These are phyloP conservation scores for Drosophila tripunctata DNA, from an alignment of 2,888 invertebrate species.

Conservation along the genomic window DNA sequence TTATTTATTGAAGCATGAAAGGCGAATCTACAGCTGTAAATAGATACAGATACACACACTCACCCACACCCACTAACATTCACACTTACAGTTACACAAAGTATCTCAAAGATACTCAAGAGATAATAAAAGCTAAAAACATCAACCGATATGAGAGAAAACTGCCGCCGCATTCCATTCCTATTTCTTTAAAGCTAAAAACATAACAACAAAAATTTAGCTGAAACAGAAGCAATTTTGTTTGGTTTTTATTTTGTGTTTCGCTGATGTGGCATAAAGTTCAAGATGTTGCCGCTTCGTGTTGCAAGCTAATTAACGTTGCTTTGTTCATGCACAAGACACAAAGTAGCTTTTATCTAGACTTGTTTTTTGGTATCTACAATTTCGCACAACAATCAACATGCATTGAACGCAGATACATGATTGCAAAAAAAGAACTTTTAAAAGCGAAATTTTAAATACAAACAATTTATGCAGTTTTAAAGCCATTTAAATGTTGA, in stretches of 20 bases:
- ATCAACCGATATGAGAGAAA: slow-evolving; percentile 44
- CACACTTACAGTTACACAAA: slow-evolving; percentile 12
- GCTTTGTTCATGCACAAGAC: slow-evolving; percentile 43
- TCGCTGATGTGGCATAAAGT: slow-evolving; percentile 26
- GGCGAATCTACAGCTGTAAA: slow-evolving; percentile 53
- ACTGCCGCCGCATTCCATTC: slow-evolving; percentile 32
- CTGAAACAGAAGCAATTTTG: slow-evolving; percentile 21
- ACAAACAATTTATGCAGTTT: not conserved
- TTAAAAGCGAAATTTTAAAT: not conserved
- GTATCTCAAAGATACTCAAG: slow-evolving; percentile 32
- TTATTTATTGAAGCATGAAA: slow-evolving; percentile 79
- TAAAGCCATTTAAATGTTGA: not conserved
- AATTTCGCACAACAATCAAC: not conserved
- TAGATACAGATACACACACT: slow-evolving; percentile 46
- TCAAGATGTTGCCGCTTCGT: slow-evolving; percentile 7
- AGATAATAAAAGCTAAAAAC: slow-evolving; percentile 29
- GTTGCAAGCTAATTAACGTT: slow-evolving; percentile 47
- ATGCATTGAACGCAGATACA: not conserved
- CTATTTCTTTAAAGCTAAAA: slow-evolving; percentile 8
- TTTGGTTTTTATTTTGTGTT: too few species aligned
- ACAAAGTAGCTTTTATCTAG: slow-evolving; percentile 35
- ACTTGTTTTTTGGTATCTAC: not conserved
- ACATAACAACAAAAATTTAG: not conserved
- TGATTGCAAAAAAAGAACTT: not conserved
- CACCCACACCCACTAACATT: slow-evolving; percentile 12